Base-by-base conservation (phyloP, 2,113 vertebrate species). In the Prinia subflava region DNA sequence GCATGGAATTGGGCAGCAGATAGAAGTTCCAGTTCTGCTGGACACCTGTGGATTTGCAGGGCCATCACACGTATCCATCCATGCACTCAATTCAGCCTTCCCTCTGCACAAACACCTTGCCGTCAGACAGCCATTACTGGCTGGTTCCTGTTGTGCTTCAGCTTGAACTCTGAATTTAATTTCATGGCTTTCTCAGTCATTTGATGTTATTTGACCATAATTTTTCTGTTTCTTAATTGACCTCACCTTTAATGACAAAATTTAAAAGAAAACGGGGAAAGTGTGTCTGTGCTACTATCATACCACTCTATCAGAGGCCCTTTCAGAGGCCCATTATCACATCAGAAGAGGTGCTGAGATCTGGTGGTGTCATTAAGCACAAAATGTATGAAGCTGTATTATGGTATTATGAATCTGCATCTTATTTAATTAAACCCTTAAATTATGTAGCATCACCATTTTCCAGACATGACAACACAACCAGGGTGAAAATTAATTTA, bases 181-280 rank as follows among this genome's bases (percentile, higher is more conserved):
- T 84, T 42, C 67, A 10, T 46, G 28, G 7, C 13, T 91, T 65
- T 67, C 52, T 82, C 18, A 67, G 73, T n/a, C 17, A 46, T 46
- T 70, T 84, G 28, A 25, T 65, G 67, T 70, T 75, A 50, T 84
- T 64, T 73, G 35, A 76, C 37, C 15, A 64, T 46, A 0, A 39
- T 80, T 90, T 78, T 89, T 89, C 50, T 81, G 24, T 62, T 81
- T 94, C 52, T 74, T 81, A 84, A 74, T 70, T 93, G 55, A 57
- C 39, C 81, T 89, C 35, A 78, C 13, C 25, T 70, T 78, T 87
- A 83, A 69, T 21, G 23, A 25, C 15, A 82, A 89, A 78, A 46
- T 57, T 62, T 82, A 63, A 78, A 87, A 62, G 24, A 62, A 77
- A 81, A 63, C 49, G 5, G 47, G 30, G 27, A 50, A 80, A 39